Evolutionary conservation across 2,113 vertebrate species (phyloP), one percentile per base, ranked within the genome.

Genomic region (Canis aureus): DNA sequence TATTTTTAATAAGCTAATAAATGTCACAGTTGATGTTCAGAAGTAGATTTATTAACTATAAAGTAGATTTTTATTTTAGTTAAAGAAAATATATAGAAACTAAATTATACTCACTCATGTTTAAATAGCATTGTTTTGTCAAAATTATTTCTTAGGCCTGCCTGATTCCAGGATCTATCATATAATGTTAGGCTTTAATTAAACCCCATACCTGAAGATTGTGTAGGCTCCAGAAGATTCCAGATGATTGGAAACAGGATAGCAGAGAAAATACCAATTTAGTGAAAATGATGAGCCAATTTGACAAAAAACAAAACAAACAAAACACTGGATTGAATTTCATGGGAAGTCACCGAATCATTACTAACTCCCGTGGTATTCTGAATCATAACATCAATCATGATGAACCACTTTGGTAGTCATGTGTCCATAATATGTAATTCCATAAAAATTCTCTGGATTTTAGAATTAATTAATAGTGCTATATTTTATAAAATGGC

Each of bases 381-480:
- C 97, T 95, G 97, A 96, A 96, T 97, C 98, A 97, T 97, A 98
- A 97, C 98, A 98, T 98, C 98, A 98, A 97, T 98, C 97, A 98
- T 87, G 67, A 95, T 86, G 85, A 94, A 78, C 98, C 96, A 74
- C 97, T 97, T 96, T 97, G 92, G 95, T 98, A 96, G 97, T 98
- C 98, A 96, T 97, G 85, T 98, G 98, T 98, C 98, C 95, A 91
- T 97, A 96, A 97, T 98, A 97, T 97, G 98, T 98, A 98, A 98
- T 98, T 98, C 97, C 95, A 97, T 97, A 98, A 98, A 98, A 98
- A 98, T 98, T 97, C 94, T 97, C 97, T 98, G 98, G 92, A 96
- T 98, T 99, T 98, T 98, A 98, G 95, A 97, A 98, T 98, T 98
- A 98, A 98, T 98, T 98, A 98, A 98, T 98, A 96, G 97, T 97